Conservation (phyloP, 2,888 invertebrate species). For the Coelogynopora nodosa region DNA sequence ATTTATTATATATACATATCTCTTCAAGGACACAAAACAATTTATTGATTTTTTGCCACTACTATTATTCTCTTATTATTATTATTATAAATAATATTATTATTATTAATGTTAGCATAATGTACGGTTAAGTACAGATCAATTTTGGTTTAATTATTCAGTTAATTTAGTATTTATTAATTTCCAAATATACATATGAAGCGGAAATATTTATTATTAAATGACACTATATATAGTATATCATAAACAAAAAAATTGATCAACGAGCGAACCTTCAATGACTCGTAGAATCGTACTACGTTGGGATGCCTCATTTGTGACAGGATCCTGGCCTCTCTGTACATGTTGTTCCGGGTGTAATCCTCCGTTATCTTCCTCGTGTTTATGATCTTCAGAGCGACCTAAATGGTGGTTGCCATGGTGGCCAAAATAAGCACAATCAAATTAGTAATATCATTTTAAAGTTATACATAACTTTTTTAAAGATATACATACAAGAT, state of each 20-base stretch:
- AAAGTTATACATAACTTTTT: too few species aligned
- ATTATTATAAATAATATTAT: too few species aligned
- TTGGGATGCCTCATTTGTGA: constrained; percentile 71
- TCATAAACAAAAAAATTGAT: background rate
- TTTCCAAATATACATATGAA: background rate
- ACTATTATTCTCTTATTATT: too few species aligned
- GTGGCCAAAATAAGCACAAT: too few species aligned
- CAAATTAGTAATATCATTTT: too few species aligned
- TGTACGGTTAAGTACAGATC: too few species aligned
- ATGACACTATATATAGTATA: background rate
- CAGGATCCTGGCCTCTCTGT: constrained; percentile 72
- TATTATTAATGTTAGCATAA: too few species aligned
- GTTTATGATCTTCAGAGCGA: constrained; percentile 75
- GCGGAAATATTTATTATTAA: too few species aligned
- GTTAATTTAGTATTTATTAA: background rate
- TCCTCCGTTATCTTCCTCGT: constrained; percentile 71
- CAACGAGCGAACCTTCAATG: constrained; percentile 56
- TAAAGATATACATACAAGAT: too few species aligned
- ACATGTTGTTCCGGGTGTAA: constrained; percentile 71
- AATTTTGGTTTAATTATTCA: background rate
- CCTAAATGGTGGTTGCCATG: too few species aligned
- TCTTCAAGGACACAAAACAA: too few species aligned
- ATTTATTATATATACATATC: background rate
- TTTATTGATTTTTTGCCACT: too few species aligned
- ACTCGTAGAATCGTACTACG: constrained; percentile 72